Base-by-base conservation (phyloP, 1,140 invertebrate genomes). In the Apocrypta bakeri region DNA sequence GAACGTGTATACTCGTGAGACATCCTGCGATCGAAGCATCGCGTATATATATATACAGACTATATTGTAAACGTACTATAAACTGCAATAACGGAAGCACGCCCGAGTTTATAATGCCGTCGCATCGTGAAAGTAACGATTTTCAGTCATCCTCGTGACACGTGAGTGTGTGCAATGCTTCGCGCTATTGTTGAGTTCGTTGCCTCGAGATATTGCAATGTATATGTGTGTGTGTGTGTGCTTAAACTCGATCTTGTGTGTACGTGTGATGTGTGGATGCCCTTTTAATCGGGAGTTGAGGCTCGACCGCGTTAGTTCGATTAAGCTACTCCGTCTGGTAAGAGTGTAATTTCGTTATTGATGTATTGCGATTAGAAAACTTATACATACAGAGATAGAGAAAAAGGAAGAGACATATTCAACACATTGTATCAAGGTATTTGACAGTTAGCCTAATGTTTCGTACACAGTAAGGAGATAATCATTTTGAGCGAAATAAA, bases 101-200 rank as follows among this genome's bases (percentile, higher is more conserved):
- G 21, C 21, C 7, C 21, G 48, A 56, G 48, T 27, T 27, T 29
- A 37, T 21, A 17, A 71, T 29, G 31, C 63, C 63, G 84, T 83
- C 84, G 85, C 83, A 88, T 87, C 86, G 86, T 88, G 79, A 79
- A 86, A 87, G 87, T 90, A 90, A 90, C 88, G 89, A 90, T 90
- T 90, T 89, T 87, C 87, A 89, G 86, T 89, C 87, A 89, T 88
- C 84, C 81, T 40, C 76, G 29, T 29, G 71, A 79, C 69, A 24
- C 37, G 69, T 74, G 61, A 74, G 63, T 69, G 17, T 31, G 71
- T 31, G 37, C 29, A 40, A 8, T 66, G 77, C 66, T 6, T 21
- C 42, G 40, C 33, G 61, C 27, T 71, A 68, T 69, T 63, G 69
- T 29, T 24, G 42, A 64, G 79, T 80, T 80, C 79, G 79, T 80